Conservation (phyloP, 2,797 vertebrate genomes). For the Brachyalestes nurse region DNA sequence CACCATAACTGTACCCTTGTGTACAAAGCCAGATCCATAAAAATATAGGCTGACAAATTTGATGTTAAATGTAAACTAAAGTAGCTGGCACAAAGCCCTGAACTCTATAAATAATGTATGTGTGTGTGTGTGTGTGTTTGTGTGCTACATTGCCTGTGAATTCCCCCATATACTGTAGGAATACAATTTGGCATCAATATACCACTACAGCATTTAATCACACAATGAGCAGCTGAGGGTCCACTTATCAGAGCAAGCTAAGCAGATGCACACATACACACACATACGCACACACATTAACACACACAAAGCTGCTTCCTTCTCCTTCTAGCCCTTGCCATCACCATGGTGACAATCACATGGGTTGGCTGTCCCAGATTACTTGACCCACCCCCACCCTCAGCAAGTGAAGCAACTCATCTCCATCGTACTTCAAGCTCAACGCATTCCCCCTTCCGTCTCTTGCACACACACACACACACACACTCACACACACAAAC, state of each 20-base stretch:
- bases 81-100: too few species aligned
- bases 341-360: constrained; percentile 63
- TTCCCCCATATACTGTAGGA: constrained; percentile 20
- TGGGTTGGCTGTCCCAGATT: constrained; percentile 62
- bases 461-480: background rate
- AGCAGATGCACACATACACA: constrained; percentile 27
- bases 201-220: background rate
- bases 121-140: too few species aligned
- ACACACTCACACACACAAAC: constrained; percentile 21
- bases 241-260: constrained; percentile 35
- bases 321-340: constrained; percentile 48
- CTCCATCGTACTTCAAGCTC: constrained; percentile 53
- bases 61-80: too few species aligned
- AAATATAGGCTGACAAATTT: too few species aligned
- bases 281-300: constrained; percentile 12
- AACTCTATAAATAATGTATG: too few species aligned
- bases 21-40: too few species aligned
- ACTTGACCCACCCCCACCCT: constrained; percentile 57
- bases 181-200: constrained; percentile 29
- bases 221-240: background rate
- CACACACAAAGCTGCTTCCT: constrained; percentile 30
- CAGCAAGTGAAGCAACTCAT: constrained; percentile 40
- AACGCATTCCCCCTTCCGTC: constrained; percentile 33
- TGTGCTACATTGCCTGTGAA: background rate
- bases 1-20: too few species aligned